A percentile compares a stretch with the other conserved stretches of the same genome.
Conservation (phyloP, 2,113 vertebrate genomes). For the Clarias gariepinus region DNA sequence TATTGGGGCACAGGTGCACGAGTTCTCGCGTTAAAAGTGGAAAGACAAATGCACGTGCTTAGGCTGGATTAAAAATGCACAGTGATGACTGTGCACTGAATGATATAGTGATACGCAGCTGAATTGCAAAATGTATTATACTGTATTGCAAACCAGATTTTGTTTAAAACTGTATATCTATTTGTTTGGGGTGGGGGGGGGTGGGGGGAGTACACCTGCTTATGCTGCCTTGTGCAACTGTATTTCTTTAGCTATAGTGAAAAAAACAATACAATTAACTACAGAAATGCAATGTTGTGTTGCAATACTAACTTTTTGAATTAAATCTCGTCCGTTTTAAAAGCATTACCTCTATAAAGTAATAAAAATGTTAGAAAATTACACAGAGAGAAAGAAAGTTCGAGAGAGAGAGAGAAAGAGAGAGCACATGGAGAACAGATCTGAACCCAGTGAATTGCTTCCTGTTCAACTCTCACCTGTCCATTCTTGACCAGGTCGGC, state of each 20-base stretch:
- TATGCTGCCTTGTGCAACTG: neutral
- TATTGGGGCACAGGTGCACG: neutral
- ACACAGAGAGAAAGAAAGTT: neutral
- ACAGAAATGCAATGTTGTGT: neutral
- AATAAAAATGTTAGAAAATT: neutral
- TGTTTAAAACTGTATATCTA: neutral
- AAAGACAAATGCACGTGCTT: neutral
- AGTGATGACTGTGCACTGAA: neutral
- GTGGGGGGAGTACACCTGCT: neutral
- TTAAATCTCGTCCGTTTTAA: neutral
- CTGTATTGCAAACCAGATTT: neutral
- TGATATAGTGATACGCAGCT: neutral
- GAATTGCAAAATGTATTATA: neutral
- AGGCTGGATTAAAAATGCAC: neutral
- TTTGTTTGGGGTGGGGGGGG: rapidly evolving
- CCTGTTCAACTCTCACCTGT: conserved; percentile 79
- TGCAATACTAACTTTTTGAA: neutral
- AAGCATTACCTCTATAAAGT: neutral
- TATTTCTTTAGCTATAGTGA: neutral
- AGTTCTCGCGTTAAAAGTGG: neutral
- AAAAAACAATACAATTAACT: neutral
- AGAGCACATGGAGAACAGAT: neutral
- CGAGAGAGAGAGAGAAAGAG: neutral
- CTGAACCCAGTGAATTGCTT: neutral
- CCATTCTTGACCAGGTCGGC: conserved; percentile 98